phyloP scores from a whole-genome alignment of 2,797 vertebrate genomes.

The Micropoecilia bifurca region DNA sequence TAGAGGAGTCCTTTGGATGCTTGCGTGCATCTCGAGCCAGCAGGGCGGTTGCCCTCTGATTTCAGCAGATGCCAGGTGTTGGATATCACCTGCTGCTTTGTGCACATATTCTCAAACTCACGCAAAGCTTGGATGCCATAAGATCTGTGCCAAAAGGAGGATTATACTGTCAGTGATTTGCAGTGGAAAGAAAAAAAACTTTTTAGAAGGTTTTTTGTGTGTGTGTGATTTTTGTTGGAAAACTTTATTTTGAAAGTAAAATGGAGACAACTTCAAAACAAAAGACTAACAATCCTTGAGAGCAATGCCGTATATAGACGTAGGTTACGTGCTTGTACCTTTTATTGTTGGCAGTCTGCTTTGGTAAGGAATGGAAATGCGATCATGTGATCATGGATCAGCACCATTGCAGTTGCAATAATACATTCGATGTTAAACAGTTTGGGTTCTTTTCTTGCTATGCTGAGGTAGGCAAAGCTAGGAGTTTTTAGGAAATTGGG shows the following conservation, averaged over 20 bases:
- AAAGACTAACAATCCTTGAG: not conserved
- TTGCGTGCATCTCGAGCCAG: conserved; percentile 41
- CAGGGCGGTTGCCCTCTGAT: conserved; percentile 34
- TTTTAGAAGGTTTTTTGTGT: not conserved
- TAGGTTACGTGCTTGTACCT: not conserved
- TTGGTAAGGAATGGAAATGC: not conserved
- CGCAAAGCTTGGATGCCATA: not conserved
- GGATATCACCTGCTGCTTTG: conserved; percentile 60
- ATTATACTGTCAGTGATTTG: not conserved
- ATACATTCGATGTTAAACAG: not conserved
- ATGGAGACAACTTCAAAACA: not conserved
- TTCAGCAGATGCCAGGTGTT: conserved; percentile 60
- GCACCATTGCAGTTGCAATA: not conserved
- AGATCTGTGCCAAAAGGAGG: not conserved
- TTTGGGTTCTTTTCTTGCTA: not conserved
- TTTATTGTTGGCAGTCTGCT: not conserved
- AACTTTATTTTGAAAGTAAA: not conserved
- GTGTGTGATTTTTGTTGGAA: not conserved
- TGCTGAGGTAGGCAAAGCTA: not conserved
- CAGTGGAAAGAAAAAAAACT: not conserved
- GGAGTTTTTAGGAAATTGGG: not conserved
- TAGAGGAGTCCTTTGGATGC: conserved; percentile 33
- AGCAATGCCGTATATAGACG: not conserved
- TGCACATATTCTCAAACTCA: conserved; percentile 9
- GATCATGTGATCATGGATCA: not conserved